phyloP scores from a whole-genome alignment of 2,797 vertebrate genomes.

The Sebastes nivosus region DNA sequence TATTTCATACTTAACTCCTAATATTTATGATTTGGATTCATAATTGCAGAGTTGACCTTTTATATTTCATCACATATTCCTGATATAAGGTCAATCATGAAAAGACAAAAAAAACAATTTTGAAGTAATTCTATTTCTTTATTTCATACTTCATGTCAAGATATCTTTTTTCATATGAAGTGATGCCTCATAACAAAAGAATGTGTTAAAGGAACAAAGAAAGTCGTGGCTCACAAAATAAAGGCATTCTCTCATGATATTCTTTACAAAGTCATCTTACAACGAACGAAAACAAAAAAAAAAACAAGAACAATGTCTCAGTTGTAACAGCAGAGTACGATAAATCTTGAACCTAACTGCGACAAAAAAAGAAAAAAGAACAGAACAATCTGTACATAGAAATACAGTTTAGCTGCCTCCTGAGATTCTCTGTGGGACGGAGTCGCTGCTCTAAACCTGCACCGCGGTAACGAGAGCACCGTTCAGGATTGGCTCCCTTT shows the following conservation, averaged over 20 bases:
- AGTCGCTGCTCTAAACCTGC: constrained; percentile 32
- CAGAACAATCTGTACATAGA: constrained; percentile 71
- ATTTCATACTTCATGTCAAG: constrained; percentile 81
- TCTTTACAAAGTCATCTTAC: constrained; percentile 81
- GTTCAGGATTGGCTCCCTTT: not conserved
- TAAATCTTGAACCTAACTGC: constrained; percentile 59
- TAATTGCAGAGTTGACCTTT: not conserved
- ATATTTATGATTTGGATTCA: not conserved
- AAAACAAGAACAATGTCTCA: constrained; percentile 59
- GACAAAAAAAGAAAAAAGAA: constrained; percentile 37
- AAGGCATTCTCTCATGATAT: constrained; percentile 81
- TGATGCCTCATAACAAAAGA: constrained; percentile 74
- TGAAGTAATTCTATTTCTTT: constrained; percentile 73
- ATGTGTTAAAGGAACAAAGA: constrained; percentile 63
- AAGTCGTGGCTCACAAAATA: constrained; percentile 82
- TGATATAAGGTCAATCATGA: not conserved
- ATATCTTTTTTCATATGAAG: constrained; percentile 77
- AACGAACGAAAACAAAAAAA: constrained; percentile 12
- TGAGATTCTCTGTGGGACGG: constrained; percentile 76
- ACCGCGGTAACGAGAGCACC: constrained; percentile 10
- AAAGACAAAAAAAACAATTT: not conserved
- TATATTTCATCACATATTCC: not conserved
- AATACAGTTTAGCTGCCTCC: constrained; percentile 74
- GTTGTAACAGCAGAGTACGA: constrained; percentile 69
- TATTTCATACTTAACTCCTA: not conserved